Base-by-base conservation (phyloP, 2,113 vertebrate species). In the Pelusios castaneus region DNA sequence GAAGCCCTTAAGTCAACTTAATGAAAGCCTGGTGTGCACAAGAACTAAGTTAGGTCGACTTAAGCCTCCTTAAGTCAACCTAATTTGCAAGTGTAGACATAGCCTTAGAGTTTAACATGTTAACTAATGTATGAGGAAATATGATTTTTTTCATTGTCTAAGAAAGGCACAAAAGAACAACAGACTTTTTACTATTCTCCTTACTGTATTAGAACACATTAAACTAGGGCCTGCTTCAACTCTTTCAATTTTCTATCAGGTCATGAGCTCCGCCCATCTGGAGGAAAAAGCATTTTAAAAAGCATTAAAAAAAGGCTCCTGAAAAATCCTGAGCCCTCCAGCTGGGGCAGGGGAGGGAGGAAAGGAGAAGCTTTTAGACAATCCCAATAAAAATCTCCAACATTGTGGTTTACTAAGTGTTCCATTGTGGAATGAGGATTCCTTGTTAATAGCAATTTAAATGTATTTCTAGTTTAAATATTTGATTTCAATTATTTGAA, bases 271-370 rank as follows among this genome's bases (percentile, higher is more conserved):
- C 21, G 34, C 5, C 29, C 21, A n/a, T 21, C 3, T 38, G 21
- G 12, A 29, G 31, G 19, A 63, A 84, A 34, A 77, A 38, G 0
- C 0, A 38, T 2, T 52, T 29, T 5, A 73, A 83, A 7, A 80
- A 78, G 0, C 0, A 38, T 2, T 52, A 34, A 7, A 73, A 83
- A 7, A 80, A 78, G 1, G 4, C 31, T 9, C 22, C 2, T 52
- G 43, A 31, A 84, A 76, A 67, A 29, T 38, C 34, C 17, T 70
- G 34, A 10, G 9, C 8, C 60, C 16, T 3, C 60, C 17, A 19
- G 34, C n/a, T 70, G n/a, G 63, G 19, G 34, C 16, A 34, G 63
- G 19, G 17, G 34, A 70, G 31, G 34, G 10, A 87, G 84, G 84
- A 9, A 87, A 34, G 78, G 27, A 17, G 75, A 82, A 70, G 1